Percentiles rank a stretch among this genome's conserved stretches.
Conservation (phyloP, 2,888 invertebrate genomes). For the Synergus umbraculus region DNA sequence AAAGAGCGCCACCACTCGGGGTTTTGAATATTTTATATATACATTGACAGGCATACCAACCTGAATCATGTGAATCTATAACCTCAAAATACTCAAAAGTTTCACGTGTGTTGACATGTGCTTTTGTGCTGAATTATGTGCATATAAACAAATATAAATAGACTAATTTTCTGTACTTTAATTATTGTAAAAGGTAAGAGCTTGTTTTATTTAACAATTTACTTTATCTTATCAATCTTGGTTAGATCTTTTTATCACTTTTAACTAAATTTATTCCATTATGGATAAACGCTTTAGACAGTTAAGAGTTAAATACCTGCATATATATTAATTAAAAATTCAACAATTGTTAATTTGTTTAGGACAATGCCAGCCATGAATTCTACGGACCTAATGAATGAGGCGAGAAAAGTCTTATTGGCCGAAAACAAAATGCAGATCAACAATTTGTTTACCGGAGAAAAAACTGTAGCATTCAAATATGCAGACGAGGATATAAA, state of each 20-base stretch:
- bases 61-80: neutral
- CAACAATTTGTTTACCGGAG: constrained; percentile 72
- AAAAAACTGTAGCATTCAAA: constrained; percentile 53
- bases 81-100: neutral
- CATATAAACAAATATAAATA: neutral
- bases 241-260: neutral
- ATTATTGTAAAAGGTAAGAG: neutral
- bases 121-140: too few relatives aligned
- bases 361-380: constrained; percentile 59
- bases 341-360: neutral
- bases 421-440: constrained; percentile 71
- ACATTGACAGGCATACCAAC: too few relatives aligned
- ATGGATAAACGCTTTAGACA: neutral
- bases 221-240: neutral
- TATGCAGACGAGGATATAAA: constrained; percentile 55
- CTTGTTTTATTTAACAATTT: neutral
- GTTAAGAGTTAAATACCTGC: too few relatives aligned
- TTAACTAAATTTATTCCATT: neutral
- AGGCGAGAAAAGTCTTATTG: constrained; percentile 78
- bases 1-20: too few relatives aligned
- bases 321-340: neutral
- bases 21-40: too few relatives aligned
- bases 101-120: constrained; percentile 1
- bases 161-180: neutral
- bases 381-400: constrained; percentile 73